These are phyloP conservation scores for Melanotaenia trifasciata DNA, from an alignment of 2,797 vertebrate species.

Conservation along the genomic window DNA sequence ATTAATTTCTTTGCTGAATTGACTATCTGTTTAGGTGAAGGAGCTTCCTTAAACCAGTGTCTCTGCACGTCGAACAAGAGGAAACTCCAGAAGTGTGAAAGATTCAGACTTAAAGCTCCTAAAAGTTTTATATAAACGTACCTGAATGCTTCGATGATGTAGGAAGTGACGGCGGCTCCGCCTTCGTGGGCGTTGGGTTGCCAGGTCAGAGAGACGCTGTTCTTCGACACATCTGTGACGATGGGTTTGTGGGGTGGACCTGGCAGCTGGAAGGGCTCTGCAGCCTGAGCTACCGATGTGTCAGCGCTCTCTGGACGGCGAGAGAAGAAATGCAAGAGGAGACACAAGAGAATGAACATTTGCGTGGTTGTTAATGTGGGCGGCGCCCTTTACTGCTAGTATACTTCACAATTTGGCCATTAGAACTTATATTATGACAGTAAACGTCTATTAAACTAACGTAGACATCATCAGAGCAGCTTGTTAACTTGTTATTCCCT, in stretches of 20 bases:
- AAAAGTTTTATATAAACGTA: slow-evolving; percentile 56
- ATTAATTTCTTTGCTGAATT: no score
- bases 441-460: slow-evolving; percentile 44
- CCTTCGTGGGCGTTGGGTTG: slow-evolving; percentile 86
- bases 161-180: slow-evolving; percentile 86
- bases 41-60: neutral
- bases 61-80: no score
- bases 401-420: neutral
- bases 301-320: slow-evolving; percentile 66
- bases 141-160: slow-evolving; percentile 98
- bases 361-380: neutral
- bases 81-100: no score
- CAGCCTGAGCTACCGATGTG: slow-evolving; percentile 45
- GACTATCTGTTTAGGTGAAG: neutral
- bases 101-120: neutral
- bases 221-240: slow-evolving; percentile 90
- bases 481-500: slow-evolving; percentile 46
- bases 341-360: neutral
- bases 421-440: slow-evolving; percentile 22
- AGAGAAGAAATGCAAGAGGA: neutral
- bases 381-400: neutral
- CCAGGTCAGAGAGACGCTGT: slow-evolving; percentile 93
- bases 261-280: slow-evolving; percentile 84
- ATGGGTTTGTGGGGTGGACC: slow-evolving; percentile 92
- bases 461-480: slow-evolving; percentile 37